Percentiles rank a stretch among this genome's conserved stretches.
Conservation (phyloP, 1,140 invertebrate genomes). For the Meloidogyne chitwoodi region DNA sequence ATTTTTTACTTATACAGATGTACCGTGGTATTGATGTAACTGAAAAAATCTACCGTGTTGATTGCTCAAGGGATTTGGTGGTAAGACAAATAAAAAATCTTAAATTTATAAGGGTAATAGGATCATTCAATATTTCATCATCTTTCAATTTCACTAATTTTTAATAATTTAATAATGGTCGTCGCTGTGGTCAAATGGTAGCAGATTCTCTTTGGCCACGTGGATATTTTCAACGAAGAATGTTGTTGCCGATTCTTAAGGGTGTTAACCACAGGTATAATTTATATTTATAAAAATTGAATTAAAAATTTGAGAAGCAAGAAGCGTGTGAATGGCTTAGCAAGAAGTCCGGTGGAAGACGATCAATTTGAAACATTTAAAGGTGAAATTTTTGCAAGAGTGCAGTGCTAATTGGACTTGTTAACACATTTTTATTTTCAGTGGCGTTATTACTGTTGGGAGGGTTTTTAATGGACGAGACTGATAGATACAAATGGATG, state of each 20-base stretch:
- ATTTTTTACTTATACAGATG: constrained; percentile 1
- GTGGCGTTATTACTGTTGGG: constrained; percentile 14
- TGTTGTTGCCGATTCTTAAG: constrained; percentile 17
- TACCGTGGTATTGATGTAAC: constrained; percentile 15
- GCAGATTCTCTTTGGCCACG: constrained; percentile 23
- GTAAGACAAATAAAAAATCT: no score
- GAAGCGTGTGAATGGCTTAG: neutral
- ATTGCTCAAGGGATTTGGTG: constrained; percentile 12
- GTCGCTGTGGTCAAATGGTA: constrained; percentile 18
- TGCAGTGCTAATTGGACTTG: no score
- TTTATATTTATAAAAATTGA: neutral
- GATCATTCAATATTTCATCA: no score
- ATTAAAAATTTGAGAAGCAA: neutral
- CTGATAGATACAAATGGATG: constrained; percentile 21
- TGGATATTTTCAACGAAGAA: constrained; percentile 9
- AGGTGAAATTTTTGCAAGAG: neutral
- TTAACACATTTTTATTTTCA: neutral
- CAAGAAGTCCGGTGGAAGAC: constrained; percentile 3
- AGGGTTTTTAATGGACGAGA: constrained; percentile 20
- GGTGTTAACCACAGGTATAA: constrained; percentile 19
- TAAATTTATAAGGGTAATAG: no score
- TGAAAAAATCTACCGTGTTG: constrained; percentile 14
- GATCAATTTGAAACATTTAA: constrained; percentile 23
- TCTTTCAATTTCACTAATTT: no score
- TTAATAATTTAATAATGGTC: no score